A percentile compares a stretch with the other conserved stretches of the same genome.
phyloP scores from a whole-genome alignment of 2,888 invertebrate genomes.

The Euplagia quadripunctaria region DNA sequence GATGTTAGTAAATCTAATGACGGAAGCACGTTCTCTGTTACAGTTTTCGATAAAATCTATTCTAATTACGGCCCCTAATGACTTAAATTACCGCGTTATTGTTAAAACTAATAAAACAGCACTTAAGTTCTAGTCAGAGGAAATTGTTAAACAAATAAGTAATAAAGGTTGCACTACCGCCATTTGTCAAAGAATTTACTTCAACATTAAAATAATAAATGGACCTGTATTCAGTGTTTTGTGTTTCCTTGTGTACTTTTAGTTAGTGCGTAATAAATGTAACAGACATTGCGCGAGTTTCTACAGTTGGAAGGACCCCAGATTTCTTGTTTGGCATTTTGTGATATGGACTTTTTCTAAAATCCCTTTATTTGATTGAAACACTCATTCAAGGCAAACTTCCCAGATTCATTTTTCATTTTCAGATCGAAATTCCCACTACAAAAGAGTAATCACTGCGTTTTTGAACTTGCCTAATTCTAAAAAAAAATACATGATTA shows the following conservation, averaged over 20 bases:
- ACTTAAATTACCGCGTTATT: not conserved
- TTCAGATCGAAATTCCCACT: too few relatives aligned
- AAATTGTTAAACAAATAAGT: constrained; percentile 11
- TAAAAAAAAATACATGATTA: too few relatives aligned
- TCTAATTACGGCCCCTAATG: not conserved
- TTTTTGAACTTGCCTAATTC: too few relatives aligned
- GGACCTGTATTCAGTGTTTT: not conserved
- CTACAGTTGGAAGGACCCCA: too few relatives aligned
- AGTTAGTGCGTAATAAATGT: constrained; percentile 2
- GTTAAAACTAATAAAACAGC: constrained; percentile 5
- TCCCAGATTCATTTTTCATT: too few relatives aligned
- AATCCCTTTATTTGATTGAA: too few relatives aligned
- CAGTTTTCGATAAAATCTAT: not conserved
- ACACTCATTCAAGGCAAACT: too few relatives aligned
- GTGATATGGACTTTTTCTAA: too few relatives aligned
- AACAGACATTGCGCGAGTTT: not conserved
- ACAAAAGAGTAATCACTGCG: too few relatives aligned
- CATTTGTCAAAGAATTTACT: constrained; percentile 9
- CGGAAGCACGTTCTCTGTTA: constrained; percentile 2
- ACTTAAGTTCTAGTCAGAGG: not conserved
- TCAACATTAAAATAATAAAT: constrained; percentile 2
- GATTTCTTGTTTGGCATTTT: not conserved
- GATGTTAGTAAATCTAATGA: not conserved
- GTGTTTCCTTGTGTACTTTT: not conserved
- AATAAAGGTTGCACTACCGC: not conserved